Evolutionary conservation across 1,140 invertebrate species (phyloP).

Genomic region (Drosophila lowei): DNA sequence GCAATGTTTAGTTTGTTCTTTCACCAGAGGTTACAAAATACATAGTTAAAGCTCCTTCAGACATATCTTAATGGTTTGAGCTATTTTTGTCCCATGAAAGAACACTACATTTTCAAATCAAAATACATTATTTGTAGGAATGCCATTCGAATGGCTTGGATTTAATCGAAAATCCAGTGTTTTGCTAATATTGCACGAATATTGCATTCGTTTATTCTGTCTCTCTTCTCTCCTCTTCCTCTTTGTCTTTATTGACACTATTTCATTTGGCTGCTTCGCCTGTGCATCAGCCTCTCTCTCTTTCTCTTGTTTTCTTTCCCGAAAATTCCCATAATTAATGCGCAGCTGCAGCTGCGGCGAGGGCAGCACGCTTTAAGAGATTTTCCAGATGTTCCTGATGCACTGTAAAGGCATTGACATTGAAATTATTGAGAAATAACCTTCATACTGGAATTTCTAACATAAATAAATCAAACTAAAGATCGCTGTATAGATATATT

Average conservation of each 20-base stretch:
- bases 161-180: too few relatives aligned
- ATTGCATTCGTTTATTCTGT: not conserved
- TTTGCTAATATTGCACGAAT: too few relatives aligned
- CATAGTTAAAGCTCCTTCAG: too few relatives aligned
- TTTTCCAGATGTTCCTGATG: not conserved
- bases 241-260: slow-evolving; percentile 1
- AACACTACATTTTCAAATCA: too few relatives aligned
- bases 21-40: too few relatives aligned
- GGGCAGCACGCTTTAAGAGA: slow-evolving; percentile 34
- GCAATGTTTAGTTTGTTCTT: too few relatives aligned
- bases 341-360: slow-evolving; percentile 31
- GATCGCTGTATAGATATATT: not conserved
- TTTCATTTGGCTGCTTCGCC: slow-evolving; percentile 12
- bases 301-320: slow-evolving; percentile 2
- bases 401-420: slow-evolving; percentile 35
- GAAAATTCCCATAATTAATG: slow-evolving; percentile 75
- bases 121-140: too few relatives aligned
- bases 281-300: slow-evolving; percentile 26
- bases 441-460: slow-evolving; percentile 11
- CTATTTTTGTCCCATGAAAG: not conserved
- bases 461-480: slow-evolving; percentile 4
- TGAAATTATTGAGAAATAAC: slow-evolving; percentile 33
- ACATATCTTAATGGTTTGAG: not conserved
- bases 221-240: slow-evolving; percentile 10
- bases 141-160: too few relatives aligned